Conservation (phyloP, 2,888 invertebrate genomes). For the Chesias legatella region DNA sequence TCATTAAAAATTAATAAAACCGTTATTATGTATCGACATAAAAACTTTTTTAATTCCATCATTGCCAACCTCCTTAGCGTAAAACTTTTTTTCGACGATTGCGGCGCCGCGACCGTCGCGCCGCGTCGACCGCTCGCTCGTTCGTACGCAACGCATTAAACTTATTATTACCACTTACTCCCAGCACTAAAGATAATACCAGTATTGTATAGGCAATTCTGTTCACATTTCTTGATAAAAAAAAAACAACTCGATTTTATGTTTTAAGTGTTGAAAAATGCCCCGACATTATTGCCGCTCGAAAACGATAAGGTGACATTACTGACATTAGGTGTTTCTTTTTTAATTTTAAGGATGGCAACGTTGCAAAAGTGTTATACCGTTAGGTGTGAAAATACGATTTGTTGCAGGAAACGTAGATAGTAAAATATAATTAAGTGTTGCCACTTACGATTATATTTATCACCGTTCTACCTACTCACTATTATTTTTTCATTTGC, state of each 20-base stretch:
- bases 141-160: conserved; percentile 53
- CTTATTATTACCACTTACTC: conserved; percentile 71
- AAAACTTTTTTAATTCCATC: conserved; percentile 29
- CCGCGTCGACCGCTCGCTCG: conserved; percentile 34
- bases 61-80: conserved; percentile 40
- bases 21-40: conserved; percentile 19
- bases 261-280: conserved; percentile 67
- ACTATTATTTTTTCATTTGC: conserved; percentile 40
- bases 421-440: conserved; percentile 54
- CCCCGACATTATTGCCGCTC: conserved; percentile 48
- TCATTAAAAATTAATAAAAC: conserved; percentile 18
- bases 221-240: conserved; percentile 67
- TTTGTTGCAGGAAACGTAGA: conserved; percentile 43
- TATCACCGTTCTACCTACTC: conserved; percentile 31
- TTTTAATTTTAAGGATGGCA: conserved; percentile 51
- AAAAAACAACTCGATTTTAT: conserved; percentile 64
- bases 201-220: conserved; percentile 66
- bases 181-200: conserved; percentile 68
- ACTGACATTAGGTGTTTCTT: conserved; percentile 41
- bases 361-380: conserved; percentile 40
- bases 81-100: conserved; percentile 46
- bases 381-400: conserved; percentile 45
- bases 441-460: conserved; percentile 46
- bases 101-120: conserved; percentile 55
- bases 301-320: conserved; percentile 52